Evolutionary conservation across 37 sponge, comb jelly and placozoan species (phyloP).

Genomic region (Agelas oroides): DNA sequence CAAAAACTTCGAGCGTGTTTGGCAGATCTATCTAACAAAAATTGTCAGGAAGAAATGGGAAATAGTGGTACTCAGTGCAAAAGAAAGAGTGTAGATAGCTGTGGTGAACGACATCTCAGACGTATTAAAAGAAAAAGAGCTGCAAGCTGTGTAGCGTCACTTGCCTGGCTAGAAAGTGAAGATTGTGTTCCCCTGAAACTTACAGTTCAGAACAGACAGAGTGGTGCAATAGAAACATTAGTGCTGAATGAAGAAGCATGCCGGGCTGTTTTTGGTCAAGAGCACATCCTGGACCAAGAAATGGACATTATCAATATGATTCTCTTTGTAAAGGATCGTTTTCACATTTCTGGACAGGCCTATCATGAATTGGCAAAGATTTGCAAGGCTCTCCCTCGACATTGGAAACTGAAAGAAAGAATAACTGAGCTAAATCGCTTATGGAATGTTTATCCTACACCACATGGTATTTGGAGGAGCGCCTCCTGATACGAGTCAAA

Average conservation of each 20-base stretch:
- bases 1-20: background rate
- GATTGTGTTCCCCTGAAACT: background rate
- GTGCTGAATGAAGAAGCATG: no score
- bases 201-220: background rate
- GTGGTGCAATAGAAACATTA: background rate
- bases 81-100: background rate
- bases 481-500: background rate
- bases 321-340: constrained; percentile 12
- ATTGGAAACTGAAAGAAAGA: background rate
- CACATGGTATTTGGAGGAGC: background rate
- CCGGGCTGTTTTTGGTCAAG: no score
- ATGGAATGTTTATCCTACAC: background rate
- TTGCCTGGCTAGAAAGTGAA: constrained; percentile 5
- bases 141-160: background rate
- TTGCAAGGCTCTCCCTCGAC: background rate
- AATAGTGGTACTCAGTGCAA: background rate
- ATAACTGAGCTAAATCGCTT: constrained; percentile 4
- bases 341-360: constrained; percentile 21
- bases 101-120: background rate
- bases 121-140: background rate
- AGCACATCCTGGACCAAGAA: background rate
- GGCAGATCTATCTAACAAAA: background rate
- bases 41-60: background rate
- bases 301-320: constrained; percentile 3
- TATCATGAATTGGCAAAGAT: constrained; percentile 20